These are phyloP conservation scores for Bothrops jararaca DNA, from an alignment of 2,113 vertebrate species.

Conservation along the genomic window DNA sequence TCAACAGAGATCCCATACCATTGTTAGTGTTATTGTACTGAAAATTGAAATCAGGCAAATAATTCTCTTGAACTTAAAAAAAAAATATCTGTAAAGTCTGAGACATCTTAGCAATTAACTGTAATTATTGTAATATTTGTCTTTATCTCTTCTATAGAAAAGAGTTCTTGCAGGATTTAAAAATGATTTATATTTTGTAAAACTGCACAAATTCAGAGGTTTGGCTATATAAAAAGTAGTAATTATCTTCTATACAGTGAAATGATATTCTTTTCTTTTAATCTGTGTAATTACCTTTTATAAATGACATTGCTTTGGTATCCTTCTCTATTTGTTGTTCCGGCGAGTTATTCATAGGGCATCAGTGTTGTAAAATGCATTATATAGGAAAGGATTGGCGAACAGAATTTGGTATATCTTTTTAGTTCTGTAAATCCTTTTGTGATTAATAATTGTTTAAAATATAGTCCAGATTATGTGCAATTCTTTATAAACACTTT, in stretches of 20 bases:
- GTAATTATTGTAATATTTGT: background rate
- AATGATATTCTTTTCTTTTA: too few relatives aligned
- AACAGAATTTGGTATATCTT: background rate
- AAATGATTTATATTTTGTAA: background rate
- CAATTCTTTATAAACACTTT: background rate
- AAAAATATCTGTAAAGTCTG: background rate
- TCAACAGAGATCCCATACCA: background rate
- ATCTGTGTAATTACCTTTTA: too few relatives aligned
- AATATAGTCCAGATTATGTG: too few relatives aligned
- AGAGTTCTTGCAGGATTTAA: background rate
- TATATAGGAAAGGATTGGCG: background rate
- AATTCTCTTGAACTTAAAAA: background rate
- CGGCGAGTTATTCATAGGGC: too few relatives aligned
- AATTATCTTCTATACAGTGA: background rate
- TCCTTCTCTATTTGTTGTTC: background rate
- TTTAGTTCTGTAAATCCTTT: background rate
- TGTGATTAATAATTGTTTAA: background rate
- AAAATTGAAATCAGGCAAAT: background rate
- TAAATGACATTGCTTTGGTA: background rate
- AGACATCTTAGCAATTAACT: background rate
- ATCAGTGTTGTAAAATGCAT: background rate
- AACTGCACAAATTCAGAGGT: background rate
- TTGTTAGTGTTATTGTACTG: background rate
- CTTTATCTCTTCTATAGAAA: background rate
- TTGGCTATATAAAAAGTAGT: background rate